Percentiles rank a stretch among this genome's conserved stretches.
Conservation (phyloP, 2,113 vertebrate genomes). For the Shinisaurus crocodilurus region DNA sequence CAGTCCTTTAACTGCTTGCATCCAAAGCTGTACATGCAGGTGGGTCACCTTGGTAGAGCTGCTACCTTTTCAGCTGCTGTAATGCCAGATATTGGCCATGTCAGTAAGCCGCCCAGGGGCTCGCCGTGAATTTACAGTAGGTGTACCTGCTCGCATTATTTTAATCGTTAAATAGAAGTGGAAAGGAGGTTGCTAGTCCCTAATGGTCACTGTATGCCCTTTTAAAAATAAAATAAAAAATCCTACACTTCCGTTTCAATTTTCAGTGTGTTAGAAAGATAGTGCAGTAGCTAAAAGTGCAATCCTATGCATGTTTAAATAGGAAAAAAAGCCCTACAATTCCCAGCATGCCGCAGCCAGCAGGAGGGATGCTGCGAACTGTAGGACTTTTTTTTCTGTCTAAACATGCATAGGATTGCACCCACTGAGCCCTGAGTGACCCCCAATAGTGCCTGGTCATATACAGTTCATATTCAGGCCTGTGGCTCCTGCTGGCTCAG, state of each 20-base stretch:
- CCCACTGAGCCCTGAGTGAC: neutral
- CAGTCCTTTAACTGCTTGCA: neutral
- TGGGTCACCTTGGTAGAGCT: neutral
- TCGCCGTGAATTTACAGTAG: neutral
- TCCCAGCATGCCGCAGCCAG: too few relatives aligned
- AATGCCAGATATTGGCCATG: neutral
- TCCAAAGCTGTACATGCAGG: neutral
- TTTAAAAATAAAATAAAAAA: neutral
- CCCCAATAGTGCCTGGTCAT: neutral
- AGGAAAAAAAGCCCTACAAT: too few relatives aligned
- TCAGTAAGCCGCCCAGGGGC: neutral
- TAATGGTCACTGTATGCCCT: neutral
- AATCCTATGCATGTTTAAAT: too few relatives aligned
- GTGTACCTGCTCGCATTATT: neutral
- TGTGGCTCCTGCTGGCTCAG: too few relatives aligned
- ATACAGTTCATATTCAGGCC: too few relatives aligned
- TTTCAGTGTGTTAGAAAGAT: neutral
- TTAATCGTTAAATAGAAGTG: neutral
- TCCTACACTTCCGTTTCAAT: neutral
- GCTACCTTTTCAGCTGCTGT: neutral
- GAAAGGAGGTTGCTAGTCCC: neutral
- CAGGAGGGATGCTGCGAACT: too few relatives aligned
- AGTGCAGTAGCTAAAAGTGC: too few relatives aligned
- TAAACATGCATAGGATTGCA: too few relatives aligned
- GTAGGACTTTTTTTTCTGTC: too few relatives aligned